Evolutionary conservation across 2,113 vertebrate genomes (phyloP).

Genomic region (Thinocorus orbignyianus): DNA sequence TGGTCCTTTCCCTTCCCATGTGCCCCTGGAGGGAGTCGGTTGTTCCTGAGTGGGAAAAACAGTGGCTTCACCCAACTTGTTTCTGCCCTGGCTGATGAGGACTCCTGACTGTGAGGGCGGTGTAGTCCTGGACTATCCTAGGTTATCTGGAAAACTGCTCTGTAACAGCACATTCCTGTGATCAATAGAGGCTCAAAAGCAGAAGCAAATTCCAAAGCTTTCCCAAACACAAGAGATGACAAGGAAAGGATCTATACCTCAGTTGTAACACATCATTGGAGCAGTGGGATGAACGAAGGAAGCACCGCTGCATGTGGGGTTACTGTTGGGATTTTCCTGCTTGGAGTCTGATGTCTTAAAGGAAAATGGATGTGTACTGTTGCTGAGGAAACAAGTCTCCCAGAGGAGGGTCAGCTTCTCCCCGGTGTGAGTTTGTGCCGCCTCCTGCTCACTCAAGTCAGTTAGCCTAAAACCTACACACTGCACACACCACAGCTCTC

Average conservation of each 20-base stretch:
- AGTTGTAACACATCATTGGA: not conserved
- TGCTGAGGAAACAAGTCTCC: not conserved
- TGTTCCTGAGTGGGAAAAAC: not conserved
- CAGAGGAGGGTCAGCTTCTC: not conserved
- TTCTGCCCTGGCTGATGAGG: not conserved
- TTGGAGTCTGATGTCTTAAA: not conserved
- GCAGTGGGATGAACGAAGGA: not conserved
- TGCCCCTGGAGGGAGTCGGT: not conserved
- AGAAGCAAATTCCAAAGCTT: not conserved
- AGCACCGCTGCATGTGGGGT: accelerated
- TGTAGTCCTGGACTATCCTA: not conserved
- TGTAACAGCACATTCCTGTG: not conserved
- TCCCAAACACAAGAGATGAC: not conserved
- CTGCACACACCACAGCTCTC: not conserved
- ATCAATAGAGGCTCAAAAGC: not conserved
- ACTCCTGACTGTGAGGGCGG: accelerated
- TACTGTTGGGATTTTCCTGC: not conserved
- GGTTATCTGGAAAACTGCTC: not conserved
- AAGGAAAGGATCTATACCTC: not conserved
- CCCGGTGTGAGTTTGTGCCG: not conserved
- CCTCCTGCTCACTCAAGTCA: not conserved
- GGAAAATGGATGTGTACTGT: not conserved
- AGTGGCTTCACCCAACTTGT: not conserved
- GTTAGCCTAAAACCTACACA: not conserved
- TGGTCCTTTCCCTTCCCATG: not conserved